A percentile compares a stretch with the other conserved stretches of the same genome.
These are phyloP conservation scores for Drosophila infuscata DNA, from an alignment of 2,888 invertebrate species.

Conservation along the genomic window DNA sequence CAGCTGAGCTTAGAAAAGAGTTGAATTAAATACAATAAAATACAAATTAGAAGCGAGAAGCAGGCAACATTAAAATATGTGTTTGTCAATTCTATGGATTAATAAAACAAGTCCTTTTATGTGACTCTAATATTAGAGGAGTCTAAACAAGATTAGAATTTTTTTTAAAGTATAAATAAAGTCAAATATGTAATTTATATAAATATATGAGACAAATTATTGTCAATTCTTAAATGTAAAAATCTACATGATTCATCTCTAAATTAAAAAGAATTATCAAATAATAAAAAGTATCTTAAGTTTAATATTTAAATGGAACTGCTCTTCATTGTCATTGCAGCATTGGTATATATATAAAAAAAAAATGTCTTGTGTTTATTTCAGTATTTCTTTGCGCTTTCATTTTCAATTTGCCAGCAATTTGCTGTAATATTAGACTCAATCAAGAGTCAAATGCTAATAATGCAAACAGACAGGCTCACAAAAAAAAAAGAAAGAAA, in stretches of 20 bases:
- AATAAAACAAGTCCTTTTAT: background rate
- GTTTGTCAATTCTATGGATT: background rate
- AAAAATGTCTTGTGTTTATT: background rate
- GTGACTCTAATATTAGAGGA: background rate
- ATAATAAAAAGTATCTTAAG: background rate
- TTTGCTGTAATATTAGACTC: constrained; percentile 68
- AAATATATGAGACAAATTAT: background rate
- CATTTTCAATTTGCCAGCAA: constrained; percentile 66
- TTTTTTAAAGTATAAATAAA: background rate
- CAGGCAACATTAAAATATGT: background rate
- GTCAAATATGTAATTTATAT: background rate
- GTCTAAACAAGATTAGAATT: background rate
- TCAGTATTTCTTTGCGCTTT: constrained; percentile 23
- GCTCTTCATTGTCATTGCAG: background rate
- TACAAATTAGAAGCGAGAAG: constrained; percentile 10
- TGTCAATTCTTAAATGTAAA: background rate
- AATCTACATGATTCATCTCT: background rate
- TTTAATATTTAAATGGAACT: background rate
- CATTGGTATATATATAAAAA: background rate
- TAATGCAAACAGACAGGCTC: constrained; percentile 58
- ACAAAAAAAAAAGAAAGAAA: constrained; percentile 4
- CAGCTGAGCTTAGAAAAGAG: constrained; percentile 18
- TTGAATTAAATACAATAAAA: constrained; percentile 4
- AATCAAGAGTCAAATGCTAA: constrained; percentile 72
- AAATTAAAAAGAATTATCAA: background rate